Percentiles rank a stretch among this genome's conserved stretches.
These are phyloP conservation scores for Unio pictorum DNA, from an alignment of 2,888 invertebrate genomes.

Conservation along the genomic window DNA sequence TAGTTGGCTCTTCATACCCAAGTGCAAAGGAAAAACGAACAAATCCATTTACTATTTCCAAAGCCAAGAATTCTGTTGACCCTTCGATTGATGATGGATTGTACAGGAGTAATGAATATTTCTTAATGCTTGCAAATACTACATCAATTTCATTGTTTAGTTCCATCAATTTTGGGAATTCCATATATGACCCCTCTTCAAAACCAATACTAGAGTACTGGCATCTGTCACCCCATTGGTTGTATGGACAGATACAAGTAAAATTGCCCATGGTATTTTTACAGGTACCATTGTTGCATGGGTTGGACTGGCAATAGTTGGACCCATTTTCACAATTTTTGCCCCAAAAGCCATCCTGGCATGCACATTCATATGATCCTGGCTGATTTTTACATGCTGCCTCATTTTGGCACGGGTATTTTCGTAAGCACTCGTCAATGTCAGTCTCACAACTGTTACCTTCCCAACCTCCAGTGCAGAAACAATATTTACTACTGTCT, in stretches of 20 bases:
- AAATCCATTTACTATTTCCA: slow-evolving; percentile 88
- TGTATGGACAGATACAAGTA: slow-evolving; percentile 84
- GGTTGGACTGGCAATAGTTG: slow-evolving; percentile 49
- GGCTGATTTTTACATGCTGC: slow-evolving; percentile 23
- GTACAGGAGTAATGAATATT: slow-evolving; percentile 89
- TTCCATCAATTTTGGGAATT: slow-evolving; percentile 84
- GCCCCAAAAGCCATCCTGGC: slow-evolving; percentile 25
- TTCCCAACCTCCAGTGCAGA: slow-evolving; percentile 55
- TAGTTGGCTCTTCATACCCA: slow-evolving; percentile 84
- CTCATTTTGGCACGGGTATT: slow-evolving; percentile 19
- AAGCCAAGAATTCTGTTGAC: slow-evolving; percentile 87
- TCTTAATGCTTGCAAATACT: slow-evolving; percentile 89
- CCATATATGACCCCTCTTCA: slow-evolving; percentile 89
- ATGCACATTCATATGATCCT: slow-evolving; percentile 31
- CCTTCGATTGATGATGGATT: slow-evolving; percentile 87
- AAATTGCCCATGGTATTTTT: slow-evolving; percentile 79
- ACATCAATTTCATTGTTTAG: slow-evolving; percentile 93
- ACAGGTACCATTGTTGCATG: slow-evolving; percentile 60
- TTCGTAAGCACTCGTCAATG: slow-evolving; percentile 24
- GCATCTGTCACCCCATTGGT: slow-evolving; percentile 89
- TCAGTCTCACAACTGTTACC: slow-evolving; percentile 57
- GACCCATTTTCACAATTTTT: slow-evolving; percentile 24
- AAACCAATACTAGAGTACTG: slow-evolving; percentile 93
- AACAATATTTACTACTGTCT: slow-evolving; percentile 54
- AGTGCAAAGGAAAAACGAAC: slow-evolving; percentile 85